Evolutionary conservation across 64 coral and sea anemone species (phyloP), one percentile per base, ranked within the genome.

Genomic region (Montipora efflorescens): DNA sequence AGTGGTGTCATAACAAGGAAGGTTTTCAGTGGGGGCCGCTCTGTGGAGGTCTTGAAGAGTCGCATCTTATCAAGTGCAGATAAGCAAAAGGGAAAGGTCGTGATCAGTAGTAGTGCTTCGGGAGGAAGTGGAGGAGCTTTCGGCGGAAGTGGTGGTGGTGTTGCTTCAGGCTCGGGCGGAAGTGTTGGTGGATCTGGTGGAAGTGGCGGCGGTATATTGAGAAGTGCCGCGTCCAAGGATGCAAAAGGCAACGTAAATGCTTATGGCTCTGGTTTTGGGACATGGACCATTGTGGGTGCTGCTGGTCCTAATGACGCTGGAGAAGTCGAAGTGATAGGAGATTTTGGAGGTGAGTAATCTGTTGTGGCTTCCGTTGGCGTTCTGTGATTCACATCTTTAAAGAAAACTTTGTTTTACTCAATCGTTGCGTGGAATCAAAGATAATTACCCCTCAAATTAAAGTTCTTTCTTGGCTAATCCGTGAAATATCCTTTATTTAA

Each of bases 321-420:
- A 47, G 55, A 73, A 16, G 18, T 97, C 8, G 51, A 59, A 62
- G 96, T 97, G 10, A 80, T 97, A 59, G 93, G 93, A 53, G 96
- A 97, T 52, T 97, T 97, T 66, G 96, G 96, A 92, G 96, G 96
- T 97, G 47, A 84, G 86, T 55, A 12, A 12, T 3, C 36, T 84
- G 18, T 9, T 79, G 5, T 79, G 4, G 4, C 0, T 45, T 14
- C 50, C 28, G 11, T 53, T 16, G 77, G 36, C 5, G 5, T 64
- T 64, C 3, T 64, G 4, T 57, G 7, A 57, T 6, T 57, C 4
- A 11, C 53, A 57, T 6, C 10, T 8, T 57, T 11, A 11, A 57
- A 57, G 53, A 57, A 57, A 57, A 8, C 10, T 57, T 57, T 11
- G 0, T 57, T 57, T 57, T 57, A 11, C 53, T 57, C 53, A 57